Evolutionary conservation across 1,140 invertebrate species (phyloP).

Genomic region (Drosophila paulistorum): DNA sequence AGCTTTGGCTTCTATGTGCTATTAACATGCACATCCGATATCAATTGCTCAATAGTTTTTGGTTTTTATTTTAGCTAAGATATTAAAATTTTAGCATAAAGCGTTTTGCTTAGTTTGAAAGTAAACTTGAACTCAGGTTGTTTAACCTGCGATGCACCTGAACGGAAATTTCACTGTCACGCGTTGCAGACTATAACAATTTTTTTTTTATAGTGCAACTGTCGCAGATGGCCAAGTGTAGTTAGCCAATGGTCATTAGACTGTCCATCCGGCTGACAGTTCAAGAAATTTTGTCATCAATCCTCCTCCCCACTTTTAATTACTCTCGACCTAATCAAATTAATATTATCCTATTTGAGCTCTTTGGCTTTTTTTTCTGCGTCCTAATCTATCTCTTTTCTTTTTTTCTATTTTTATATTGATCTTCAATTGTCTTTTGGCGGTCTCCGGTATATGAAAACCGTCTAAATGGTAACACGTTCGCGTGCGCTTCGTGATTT

Average conservation of each 20-base stretch:
- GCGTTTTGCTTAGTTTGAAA: background rate
- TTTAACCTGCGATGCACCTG: constrained; percentile 12
- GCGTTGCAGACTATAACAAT: constrained; percentile 14
- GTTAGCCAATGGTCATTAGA: constrained; percentile 37
- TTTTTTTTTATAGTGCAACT: constrained; percentile 37
- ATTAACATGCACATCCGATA: background rate
- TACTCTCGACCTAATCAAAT: constrained; percentile 17
- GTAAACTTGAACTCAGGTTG: background rate
- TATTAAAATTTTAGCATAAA: background rate
- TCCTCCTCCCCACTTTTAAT: constrained; percentile 54
- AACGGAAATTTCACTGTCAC: constrained; percentile 44
- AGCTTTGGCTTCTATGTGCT: background rate
- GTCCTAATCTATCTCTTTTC: constrained; percentile 10
- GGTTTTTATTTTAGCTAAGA: background rate
- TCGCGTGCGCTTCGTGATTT: constrained; percentile 56
- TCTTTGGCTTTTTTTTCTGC: constrained; percentile 8
- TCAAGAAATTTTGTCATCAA: constrained; percentile 21
- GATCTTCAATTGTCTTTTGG: constrained; percentile 60
- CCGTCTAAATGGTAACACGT: constrained; percentile 48
- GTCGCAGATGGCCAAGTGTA: constrained; percentile 9
- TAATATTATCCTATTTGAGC: background rate
- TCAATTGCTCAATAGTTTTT: background rate
- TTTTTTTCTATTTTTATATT: constrained; percentile 30
- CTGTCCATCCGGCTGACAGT: constrained; percentile 40
- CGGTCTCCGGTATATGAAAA: constrained; percentile 18